phyloP scores from a whole-genome alignment of 2,797 vertebrate genomes.

The Pseudochaenichthys georgianus region DNA sequence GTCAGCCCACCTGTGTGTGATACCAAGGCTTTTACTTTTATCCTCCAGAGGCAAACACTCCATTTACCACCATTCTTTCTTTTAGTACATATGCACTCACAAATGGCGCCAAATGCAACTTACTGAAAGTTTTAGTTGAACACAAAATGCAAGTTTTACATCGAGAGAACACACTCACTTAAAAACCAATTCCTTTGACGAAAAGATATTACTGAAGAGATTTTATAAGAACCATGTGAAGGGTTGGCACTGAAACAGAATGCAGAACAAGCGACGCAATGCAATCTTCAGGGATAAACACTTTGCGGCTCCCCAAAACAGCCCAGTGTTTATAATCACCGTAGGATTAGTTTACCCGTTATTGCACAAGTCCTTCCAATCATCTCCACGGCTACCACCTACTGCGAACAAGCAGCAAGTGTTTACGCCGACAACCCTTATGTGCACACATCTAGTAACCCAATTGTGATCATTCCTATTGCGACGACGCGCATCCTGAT shows the following conservation, averaged over 20 bases:
- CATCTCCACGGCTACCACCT: conserved; percentile 43
- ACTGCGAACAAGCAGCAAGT: conserved; percentile 41
- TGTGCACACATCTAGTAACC: conserved; percentile 58
- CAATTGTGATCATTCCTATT: conserved; percentile 41
- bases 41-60: conserved; percentile 58
- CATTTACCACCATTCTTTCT: conserved; percentile 56
- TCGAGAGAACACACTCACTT: conserved; percentile 8
- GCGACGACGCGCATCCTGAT: conserved; percentile 46
- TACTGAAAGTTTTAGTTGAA: conserved; percentile 32
- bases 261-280: conserved; percentile 7
- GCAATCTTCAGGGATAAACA: conserved; percentile 41
- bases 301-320: conserved; percentile 6
- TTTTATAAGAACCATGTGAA: neutral
- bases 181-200: conserved; percentile 18
- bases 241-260: conserved; percentile 28
- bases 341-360: conserved; percentile 56
- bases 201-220: conserved; percentile 17
- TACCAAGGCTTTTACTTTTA: conserved; percentile 69
- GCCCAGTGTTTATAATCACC: conserved; percentile 52
- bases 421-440: conserved; percentile 38
- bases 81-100: conserved; percentile 57
- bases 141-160: conserved; percentile 47
- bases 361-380: conserved; percentile 51
- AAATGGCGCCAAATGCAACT: conserved; percentile 59
- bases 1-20: conserved; percentile 49